Conservation (phyloP, 2,797 vertebrate genomes). For the Varecia variegata region DNA sequence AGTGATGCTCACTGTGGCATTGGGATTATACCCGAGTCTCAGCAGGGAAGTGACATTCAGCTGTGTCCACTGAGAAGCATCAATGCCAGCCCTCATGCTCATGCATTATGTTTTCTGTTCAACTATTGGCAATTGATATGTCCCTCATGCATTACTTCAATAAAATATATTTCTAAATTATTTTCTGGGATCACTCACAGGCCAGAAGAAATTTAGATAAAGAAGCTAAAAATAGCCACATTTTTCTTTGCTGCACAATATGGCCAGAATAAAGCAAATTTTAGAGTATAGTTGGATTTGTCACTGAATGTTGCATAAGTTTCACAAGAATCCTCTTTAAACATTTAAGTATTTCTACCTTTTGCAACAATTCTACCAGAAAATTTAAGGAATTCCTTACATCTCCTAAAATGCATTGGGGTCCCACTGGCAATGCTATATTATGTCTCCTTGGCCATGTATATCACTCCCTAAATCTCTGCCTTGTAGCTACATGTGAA, state of each 20-base stretch:
- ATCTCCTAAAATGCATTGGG: not conserved
- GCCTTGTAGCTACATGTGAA: not conserved
- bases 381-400: not conserved
- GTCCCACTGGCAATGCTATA: not conserved
- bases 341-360: not conserved
- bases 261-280: not conserved
- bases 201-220: not conserved
- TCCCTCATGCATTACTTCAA: not conserved
- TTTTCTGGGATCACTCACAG: not conserved
- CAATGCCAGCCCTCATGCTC: not conserved
- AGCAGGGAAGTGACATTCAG: not conserved
- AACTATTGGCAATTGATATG: rapidly evolving
- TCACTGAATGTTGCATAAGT: not conserved
- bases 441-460: not conserved
- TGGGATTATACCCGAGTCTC: not conserved
- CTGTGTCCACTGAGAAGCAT: not conserved
- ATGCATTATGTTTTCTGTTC: not conserved
- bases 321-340: not conserved
- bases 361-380: not conserved
- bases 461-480: not conserved
- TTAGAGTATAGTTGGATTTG: not conserved
- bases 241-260: not conserved
- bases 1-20: rapidly evolving
- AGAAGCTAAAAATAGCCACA: not conserved
- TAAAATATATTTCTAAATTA: not conserved